Percentiles rank a stretch among this genome's conserved stretches.
These are phyloP conservation scores for Drosophila antonietae DNA, from an alignment of 2,888 invertebrate species.

Conservation along the genomic window DNA sequence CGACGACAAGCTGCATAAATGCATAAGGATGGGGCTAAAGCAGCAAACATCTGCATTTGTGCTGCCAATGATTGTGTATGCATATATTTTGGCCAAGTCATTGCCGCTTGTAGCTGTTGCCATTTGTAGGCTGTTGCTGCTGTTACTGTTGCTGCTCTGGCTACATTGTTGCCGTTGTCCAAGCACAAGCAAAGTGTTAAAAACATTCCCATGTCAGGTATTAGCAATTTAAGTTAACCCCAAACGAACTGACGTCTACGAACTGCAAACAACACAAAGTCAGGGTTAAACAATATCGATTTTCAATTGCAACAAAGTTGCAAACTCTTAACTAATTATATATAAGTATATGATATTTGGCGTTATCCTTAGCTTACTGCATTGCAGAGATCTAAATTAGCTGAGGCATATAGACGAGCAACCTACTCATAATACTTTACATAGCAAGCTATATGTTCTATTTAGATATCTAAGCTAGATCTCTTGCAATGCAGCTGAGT, in stretches of 20 bases:
- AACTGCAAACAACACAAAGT: slow-evolving; percentile 32
- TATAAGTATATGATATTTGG: too few species aligned
- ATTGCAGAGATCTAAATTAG: not conserved
- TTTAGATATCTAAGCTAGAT: not conserved
- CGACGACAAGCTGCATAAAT: slow-evolving; percentile 78
- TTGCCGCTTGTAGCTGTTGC: slow-evolving; percentile 66
- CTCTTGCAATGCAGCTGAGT: not conserved
- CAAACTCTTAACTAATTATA: slow-evolving; percentile 38
- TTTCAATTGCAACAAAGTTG: slow-evolving; percentile 38
- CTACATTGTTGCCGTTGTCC: slow-evolving; percentile 69
- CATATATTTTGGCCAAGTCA: slow-evolving; percentile 74
- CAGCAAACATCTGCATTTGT: slow-evolving; percentile 61
- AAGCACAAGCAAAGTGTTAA: slow-evolving; percentile 76
- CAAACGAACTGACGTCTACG: slow-evolving; percentile 10
- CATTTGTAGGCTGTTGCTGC: slow-evolving; percentile 35
- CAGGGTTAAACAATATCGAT: slow-evolving; percentile 34
- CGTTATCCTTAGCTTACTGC: not conserved
- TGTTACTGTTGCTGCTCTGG: not conserved
- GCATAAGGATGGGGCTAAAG: slow-evolving; percentile 62
- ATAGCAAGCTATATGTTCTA: not conserved
- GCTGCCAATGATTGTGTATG: slow-evolving; percentile 59
- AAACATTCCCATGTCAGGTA: slow-evolving; percentile 79
- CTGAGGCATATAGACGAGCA: not conserved
- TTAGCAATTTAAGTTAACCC: slow-evolving; percentile 75
- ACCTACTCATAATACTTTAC: too few species aligned